phyloP scores from a whole-genome alignment of 2,888 invertebrate species.

The Apomyelois bistriatella region DNA sequence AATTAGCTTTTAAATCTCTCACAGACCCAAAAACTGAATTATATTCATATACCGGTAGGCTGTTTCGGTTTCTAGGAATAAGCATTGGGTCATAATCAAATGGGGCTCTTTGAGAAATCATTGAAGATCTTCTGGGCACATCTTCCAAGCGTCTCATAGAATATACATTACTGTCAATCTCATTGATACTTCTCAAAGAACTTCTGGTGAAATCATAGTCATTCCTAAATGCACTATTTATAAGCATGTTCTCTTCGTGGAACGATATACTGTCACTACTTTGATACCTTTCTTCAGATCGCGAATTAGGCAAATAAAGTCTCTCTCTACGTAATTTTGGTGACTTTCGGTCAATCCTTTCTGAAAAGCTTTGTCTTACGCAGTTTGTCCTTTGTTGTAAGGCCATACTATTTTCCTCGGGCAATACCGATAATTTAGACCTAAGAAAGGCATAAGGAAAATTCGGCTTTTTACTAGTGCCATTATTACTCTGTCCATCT shows the following conservation, averaged over 20 bases:
- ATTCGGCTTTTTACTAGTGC: conserved; percentile 80
- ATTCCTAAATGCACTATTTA: conserved; percentile 56
- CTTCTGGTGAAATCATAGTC: conserved; percentile 62
- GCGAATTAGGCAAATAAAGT: conserved; percentile 69
- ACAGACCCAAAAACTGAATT: conserved; percentile 59
- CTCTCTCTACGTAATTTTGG: conserved; percentile 66
- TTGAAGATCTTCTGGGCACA: conserved; percentile 60
- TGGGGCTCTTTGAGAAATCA: conserved; percentile 67
- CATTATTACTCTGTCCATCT: conserved; percentile 68
- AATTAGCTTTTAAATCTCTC: conserved; percentile 63
- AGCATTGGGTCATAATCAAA: conserved; percentile 74
- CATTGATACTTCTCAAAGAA: conserved; percentile 68
- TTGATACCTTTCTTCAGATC: conserved; percentile 82
- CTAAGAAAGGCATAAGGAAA: conserved; percentile 89
- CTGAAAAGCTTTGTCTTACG: conserved; percentile 76
- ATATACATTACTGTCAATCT: conserved; percentile 53
- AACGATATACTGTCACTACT: conserved; percentile 73
- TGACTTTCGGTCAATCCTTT: conserved; percentile 69
- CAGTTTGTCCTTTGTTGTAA: conserved; percentile 70
- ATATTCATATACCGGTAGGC: conserved; percentile 73
- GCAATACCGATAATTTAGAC: conserved; percentile 87
- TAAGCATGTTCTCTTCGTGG: conserved; percentile 68
- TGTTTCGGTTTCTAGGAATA: conserved; percentile 71
- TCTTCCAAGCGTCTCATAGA: conserved; percentile 54
- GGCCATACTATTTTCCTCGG: conserved; percentile 84